Percentiles rank a stretch among this genome's conserved stretches.
Conservation (phyloP, 2,888 invertebrate genomes). For the Xestia sexstrigata region DNA sequence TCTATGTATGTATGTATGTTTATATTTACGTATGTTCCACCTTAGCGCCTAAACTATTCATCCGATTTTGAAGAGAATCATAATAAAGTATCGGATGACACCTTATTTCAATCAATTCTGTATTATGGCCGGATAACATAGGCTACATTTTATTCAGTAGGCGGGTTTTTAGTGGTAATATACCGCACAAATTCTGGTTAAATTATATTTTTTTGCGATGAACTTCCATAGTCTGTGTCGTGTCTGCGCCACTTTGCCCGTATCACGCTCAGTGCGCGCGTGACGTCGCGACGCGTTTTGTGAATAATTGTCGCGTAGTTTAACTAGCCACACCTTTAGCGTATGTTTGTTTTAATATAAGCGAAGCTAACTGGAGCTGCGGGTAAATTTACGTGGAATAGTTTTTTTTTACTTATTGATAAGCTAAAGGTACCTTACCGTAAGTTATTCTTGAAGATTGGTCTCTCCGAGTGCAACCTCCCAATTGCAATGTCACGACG, state of each 20-base stretch:
- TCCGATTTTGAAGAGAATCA: no score
- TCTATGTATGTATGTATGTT: no score
- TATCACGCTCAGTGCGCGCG: slow-evolving; percentile 54
- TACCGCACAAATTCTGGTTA: no score
- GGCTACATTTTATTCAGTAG: no score
- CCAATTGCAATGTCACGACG: not conserved
- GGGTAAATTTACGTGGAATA: not conserved
- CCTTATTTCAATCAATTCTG: no score
- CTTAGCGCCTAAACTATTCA: no score
- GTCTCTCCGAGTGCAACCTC: not conserved
- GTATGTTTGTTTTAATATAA: slow-evolving; percentile 59
- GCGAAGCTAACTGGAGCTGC: slow-evolving; percentile 33
- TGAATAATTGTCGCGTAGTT: slow-evolving; percentile 68
- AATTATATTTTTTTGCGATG: no score
- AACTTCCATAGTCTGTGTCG: slow-evolving; percentile 37
- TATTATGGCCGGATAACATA: no score
- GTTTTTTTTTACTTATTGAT: not conserved
- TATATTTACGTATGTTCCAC: no score
- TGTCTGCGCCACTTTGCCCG: slow-evolving; percentile 36
- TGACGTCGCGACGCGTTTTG: slow-evolving; percentile 66
- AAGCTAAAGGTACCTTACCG: not conserved
- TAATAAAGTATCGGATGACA: no score
- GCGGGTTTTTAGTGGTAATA: no score
- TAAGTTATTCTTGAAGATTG: not conserved
- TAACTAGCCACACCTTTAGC: slow-evolving; percentile 63